Conservation (phyloP, 2,797 vertebrate genomes). For the Thalassophryne amazonica region DNA sequence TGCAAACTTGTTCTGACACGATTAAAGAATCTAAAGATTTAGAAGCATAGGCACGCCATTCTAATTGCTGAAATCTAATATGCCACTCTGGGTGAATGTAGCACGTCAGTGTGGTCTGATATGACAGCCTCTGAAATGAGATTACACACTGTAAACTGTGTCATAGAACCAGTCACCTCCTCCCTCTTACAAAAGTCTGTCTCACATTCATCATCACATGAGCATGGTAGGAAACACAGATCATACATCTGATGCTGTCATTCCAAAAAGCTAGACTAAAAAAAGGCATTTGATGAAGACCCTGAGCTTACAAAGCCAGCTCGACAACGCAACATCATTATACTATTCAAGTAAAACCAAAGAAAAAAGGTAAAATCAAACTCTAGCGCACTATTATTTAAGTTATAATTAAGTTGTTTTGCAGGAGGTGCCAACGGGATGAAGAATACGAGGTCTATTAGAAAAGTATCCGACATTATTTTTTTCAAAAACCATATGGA, state of each 20-base stretch:
- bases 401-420: neutral
- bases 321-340: neutral
- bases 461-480: too few relatives aligned
- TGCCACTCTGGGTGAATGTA: slow-evolving; percentile 51
- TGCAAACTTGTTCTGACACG: slow-evolving; percentile 40
- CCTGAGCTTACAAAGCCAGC: neutral
- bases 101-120: slow-evolving; percentile 61
- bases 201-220: slow-evolving; percentile 59
- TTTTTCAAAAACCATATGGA: too few relatives aligned
- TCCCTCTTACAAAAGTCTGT: slow-evolving; percentile 40
- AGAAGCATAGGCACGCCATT: slow-evolving; percentile 38
- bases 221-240: slow-evolving; percentile 1
- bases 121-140: slow-evolving; percentile 69
- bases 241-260: slow-evolving; percentile 45
- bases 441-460: too few relatives aligned
- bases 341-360: slow-evolving; percentile 4
- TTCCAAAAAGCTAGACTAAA: slow-evolving; percentile 44
- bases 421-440: neutral
- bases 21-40: slow-evolving; percentile 41
- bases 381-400: neutral
- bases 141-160: slow-evolving; percentile 65
- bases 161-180: slow-evolving; percentile 51
- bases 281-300: slow-evolving; percentile 43
- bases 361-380: neutral
- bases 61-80: slow-evolving; percentile 69